phyloP scores from a whole-genome alignment of 2,888 invertebrate genomes.

The Macropis europaea region DNA sequence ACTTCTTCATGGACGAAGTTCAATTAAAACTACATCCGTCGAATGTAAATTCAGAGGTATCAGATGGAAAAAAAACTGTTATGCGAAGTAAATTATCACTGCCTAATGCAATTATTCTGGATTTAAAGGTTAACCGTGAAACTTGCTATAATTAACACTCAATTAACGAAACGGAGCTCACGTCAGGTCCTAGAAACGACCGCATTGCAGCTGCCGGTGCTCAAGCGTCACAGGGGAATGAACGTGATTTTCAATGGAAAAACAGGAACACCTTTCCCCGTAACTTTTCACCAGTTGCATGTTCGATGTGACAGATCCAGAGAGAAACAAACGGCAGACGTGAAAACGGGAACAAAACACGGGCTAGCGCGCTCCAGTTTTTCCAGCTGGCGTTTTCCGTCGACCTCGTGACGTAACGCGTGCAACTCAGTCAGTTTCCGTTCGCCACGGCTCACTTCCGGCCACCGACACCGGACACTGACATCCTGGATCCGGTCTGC shows the following conservation, averaged over 20 bases:
- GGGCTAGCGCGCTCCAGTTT: conserved; percentile 8
- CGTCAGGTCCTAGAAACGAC: conserved; percentile 5
- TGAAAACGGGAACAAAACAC: background rate
- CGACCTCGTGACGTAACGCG: conserved; percentile 43
- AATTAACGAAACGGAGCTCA: background rate
- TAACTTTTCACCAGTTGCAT: conserved; percentile 19
- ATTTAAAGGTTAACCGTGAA: conserved; percentile 27
- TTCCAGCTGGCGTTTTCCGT: background rate
- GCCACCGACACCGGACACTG: conserved; percentile 67
- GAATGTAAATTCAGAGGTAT: too few species aligned
- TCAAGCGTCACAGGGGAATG: background rate
- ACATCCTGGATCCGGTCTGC: conserved; percentile 65
- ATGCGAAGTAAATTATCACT: too few species aligned
- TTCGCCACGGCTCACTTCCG: conserved; percentile 61
- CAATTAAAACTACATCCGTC: too few species aligned
- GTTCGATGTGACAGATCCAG: conserved; percentile 2
- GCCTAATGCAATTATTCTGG: too few species aligned
- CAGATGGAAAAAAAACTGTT: too few species aligned
- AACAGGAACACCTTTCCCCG: conserved; percentile 1
- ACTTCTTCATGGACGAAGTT: too few species aligned
- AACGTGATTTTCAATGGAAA: background rate
- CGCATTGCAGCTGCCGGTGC: background rate
- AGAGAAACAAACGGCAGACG: background rate
- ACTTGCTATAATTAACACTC: background rate
- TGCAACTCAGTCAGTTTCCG: conserved; percentile 39